These are phyloP conservation scores for Neomorphus geoffroyi DNA, from an alignment of 2,797 vertebrate species.

Conservation along the genomic window DNA sequence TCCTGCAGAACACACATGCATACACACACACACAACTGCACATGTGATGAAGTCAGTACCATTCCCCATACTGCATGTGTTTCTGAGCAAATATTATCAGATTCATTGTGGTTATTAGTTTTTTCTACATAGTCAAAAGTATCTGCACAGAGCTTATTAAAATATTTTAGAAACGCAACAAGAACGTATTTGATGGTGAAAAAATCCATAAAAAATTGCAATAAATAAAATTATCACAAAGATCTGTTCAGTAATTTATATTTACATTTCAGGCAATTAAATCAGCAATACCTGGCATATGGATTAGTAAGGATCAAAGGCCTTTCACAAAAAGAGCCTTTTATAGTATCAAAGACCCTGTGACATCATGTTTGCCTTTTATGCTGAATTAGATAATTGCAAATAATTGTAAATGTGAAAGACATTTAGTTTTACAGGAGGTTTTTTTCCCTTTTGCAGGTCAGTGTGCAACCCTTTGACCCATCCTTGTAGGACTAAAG, in stretches of 20 bases:
- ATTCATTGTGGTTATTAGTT: constrained; percentile 23
- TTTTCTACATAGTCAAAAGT: constrained; percentile 46
- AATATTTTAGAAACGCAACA: background rate
- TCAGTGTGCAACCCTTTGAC: constrained; percentile 54
- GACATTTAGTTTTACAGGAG: constrained; percentile 12
- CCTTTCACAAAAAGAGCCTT: constrained; percentile 44
- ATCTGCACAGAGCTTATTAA: constrained; percentile 26
- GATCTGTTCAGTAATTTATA: constrained; percentile 56
- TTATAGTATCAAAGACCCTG: constrained; percentile 51
- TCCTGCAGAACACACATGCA: constrained; percentile 16
- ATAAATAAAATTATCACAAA: constrained; percentile 55
- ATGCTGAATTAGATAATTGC: constrained; percentile 67
- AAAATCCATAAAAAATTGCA: background rate
- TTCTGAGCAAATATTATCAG: constrained; percentile 43
- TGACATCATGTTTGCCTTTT: constrained; percentile 62
- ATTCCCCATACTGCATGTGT: background rate
- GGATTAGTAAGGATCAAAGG: constrained; percentile 62
- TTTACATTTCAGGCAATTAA: constrained; percentile 71
- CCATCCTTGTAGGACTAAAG: background rate
- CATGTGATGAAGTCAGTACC: background rate
- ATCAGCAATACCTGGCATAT: constrained; percentile 54
- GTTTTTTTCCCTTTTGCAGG: background rate
- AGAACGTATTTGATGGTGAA: background rate
- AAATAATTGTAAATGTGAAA: constrained; percentile 61
- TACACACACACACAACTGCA: background rate